These are phyloP conservation scores for Palythoa grandiflora DNA, from an alignment of 92 coral and sea anemone genomes.

Conservation along the genomic window DNA sequence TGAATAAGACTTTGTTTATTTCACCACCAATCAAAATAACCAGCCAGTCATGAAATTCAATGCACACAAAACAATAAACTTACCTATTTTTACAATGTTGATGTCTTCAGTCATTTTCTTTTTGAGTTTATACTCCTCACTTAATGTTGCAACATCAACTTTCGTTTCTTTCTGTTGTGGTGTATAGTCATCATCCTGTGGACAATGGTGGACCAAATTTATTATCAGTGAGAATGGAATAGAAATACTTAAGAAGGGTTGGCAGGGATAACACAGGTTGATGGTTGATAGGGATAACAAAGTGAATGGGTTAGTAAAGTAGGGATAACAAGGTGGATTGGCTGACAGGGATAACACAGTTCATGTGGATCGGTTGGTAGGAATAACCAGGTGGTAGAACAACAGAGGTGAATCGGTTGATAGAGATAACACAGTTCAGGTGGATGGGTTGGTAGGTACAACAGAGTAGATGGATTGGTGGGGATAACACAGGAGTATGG, in stretches of 20 bases:
- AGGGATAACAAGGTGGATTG: background rate
- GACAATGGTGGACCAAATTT: background rate
- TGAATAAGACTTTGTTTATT: too few relatives aligned
- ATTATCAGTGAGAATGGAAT: background rate
- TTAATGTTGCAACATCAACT: conserved; percentile 77
- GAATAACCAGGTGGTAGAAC: background rate
- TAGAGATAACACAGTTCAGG: background rate
- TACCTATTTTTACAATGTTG: conserved; percentile 92
- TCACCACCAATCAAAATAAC: too few relatives aligned
- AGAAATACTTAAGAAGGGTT: background rate
- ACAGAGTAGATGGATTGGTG: background rate
- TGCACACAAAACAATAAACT: background rate
- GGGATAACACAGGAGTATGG: too few relatives aligned
- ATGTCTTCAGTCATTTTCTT: conserved; percentile 85
- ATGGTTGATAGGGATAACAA: background rate
- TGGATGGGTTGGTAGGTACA: too few relatives aligned
- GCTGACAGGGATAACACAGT: background rate
- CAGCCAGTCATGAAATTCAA: too few relatives aligned
- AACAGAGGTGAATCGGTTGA: background rate
- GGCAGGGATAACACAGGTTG: background rate
- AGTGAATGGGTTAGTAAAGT: background rate
- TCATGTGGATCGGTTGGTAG: background rate
- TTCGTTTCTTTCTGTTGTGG: conserved; percentile 63
- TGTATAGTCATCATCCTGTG: conserved; percentile 83
- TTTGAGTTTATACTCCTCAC: conserved; percentile 78